A percentile compares a stretch with the other conserved stretches of the same genome.
These are phyloP conservation scores for Pammene fasciana DNA, from an alignment of 2,888 invertebrate genomes.

Conservation along the genomic window DNA sequence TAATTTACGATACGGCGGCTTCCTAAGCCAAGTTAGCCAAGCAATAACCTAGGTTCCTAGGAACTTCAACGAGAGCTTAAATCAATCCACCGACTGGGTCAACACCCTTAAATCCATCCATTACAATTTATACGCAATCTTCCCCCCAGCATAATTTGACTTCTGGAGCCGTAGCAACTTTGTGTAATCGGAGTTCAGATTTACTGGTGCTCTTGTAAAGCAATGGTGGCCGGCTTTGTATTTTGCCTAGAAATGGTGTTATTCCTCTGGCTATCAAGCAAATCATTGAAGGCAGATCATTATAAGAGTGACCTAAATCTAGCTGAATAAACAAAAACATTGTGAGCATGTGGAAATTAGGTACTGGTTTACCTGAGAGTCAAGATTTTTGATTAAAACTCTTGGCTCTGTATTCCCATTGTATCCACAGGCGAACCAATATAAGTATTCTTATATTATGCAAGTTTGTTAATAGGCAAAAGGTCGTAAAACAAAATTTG, in stretches of 20 bases:
- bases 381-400: too few relatives aligned
- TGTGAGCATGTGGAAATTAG: too few relatives aligned
- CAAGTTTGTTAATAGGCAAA: too few relatives aligned
- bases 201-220: neutral
- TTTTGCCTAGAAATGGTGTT: neutral
- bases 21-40: conserved; percentile 1
- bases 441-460: too few relatives aligned
- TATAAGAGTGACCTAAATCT: too few relatives aligned
- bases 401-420: too few relatives aligned
- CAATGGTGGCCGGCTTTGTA: neutral
- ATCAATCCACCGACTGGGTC: conserved; percentile 30
- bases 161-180: neutral
- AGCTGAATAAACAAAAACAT: too few relatives aligned
- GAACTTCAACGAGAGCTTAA: conserved; percentile 32
- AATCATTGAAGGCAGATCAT: neutral
- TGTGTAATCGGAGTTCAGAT: neutral
- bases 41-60: conserved; percentile 33
- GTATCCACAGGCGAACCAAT: too few relatives aligned
- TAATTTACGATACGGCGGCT: neutral
- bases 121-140: neutral
- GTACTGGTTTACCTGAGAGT: too few relatives aligned
- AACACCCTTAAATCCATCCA: conserved; percentile 24
- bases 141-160: neutral
- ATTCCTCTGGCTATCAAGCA: neutral
- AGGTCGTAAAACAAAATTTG: too few relatives aligned